Base-by-base conservation (phyloP, 2,888 invertebrate genomes). In the Dasysyrphus tricinctus region DNA sequence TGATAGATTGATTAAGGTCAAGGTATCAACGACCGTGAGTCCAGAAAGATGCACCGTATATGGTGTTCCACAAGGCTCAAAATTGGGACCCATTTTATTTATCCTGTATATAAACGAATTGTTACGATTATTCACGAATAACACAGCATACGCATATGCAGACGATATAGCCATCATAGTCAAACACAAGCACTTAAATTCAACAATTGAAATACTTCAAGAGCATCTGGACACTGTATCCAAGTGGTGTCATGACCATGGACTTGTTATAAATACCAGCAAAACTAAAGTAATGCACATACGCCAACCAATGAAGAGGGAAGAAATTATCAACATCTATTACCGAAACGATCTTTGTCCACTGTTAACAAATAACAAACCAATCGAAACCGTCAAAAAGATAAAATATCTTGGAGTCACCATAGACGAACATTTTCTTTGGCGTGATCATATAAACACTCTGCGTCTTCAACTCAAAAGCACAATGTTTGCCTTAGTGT, bases 11-110 rank as follows among this genome's bases (percentile, higher is more conserved):
- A 63, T 63, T 6, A 12, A 54, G 16, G 74, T 54, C 16, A 74
- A 54, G 24, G 24, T 74, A 12, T 54, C 54, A 6, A 7, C 14
- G 6, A 16, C 37, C 29, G 11, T 51, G 6, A 42, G 51, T 51
- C n/a, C n/a, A 9, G n/a, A 29, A 63, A 63, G 14, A 56, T 4
- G 12, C 5, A 56, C 4, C 3, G 16, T 16, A 76, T 56, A 44
- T 34, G 65, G 44, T 56, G 65, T 74, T n/a, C 37, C 47, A 59
- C 59, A 73, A 57, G 61, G 73, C 6, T 49, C 47, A n/a, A 24
- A 59, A 73, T 24, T 73, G 37, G 37, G 61, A 0, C 39, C 61
- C 0, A 61, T 39, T 6, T 49, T 59, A 24, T 73, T 72, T 24
- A 72, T 34, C 14, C 34, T 37, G 0, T 59, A 5, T 1, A 74